These are phyloP conservation scores for Apis laboriosa DNA, from an alignment of 1,140 invertebrate species.

Conservation along the genomic window DNA sequence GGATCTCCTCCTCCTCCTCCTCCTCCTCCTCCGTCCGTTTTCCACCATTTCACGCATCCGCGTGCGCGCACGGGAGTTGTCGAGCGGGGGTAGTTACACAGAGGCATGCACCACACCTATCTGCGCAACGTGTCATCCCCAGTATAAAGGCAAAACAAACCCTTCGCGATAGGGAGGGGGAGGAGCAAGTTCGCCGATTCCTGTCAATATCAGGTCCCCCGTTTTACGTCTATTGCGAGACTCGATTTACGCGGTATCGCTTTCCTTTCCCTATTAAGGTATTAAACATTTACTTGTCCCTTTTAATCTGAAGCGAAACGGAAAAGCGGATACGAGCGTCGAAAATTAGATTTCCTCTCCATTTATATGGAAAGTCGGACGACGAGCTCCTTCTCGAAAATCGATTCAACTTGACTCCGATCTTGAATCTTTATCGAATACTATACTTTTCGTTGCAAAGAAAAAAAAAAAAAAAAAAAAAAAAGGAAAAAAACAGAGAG, in stretches of 20 bases:
- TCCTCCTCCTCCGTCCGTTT: background rate
- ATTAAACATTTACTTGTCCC: slow-evolving; percentile 8
- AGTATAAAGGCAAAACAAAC: slow-evolving; percentile 36
- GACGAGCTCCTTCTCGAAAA: background rate
- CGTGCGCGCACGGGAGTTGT: background rate
- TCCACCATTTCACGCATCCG: slow-evolving; percentile 19
- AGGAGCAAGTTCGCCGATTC: slow-evolving; percentile 4
- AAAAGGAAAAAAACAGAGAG: too few relatives aligned
- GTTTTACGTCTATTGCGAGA: slow-evolving; percentile 33
- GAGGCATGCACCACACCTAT: slow-evolving; percentile 14
- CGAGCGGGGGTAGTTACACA: slow-evolving; percentile 27
- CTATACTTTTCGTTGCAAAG: too few relatives aligned
- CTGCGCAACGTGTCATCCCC: slow-evolving; percentile 33
- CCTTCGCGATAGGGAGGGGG: background rate
- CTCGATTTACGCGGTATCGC: slow-evolving; percentile 27
- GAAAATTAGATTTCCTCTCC: background rate
- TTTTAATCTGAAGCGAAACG: background rate
- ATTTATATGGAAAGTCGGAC: background rate
- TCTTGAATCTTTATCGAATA: too few relatives aligned
- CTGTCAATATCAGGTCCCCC: slow-evolving; percentile 43
- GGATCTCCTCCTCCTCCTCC: background rate
- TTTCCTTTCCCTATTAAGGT: slow-evolving; percentile 16
- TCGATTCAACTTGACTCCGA: background rate
- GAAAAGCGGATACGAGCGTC: too few relatives aligned
- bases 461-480: too few relatives aligned